These are phyloP conservation scores for Phrynocephalus forsythii DNA, from an alignment of 2,797 vertebrate species.

Conservation along the genomic window DNA sequence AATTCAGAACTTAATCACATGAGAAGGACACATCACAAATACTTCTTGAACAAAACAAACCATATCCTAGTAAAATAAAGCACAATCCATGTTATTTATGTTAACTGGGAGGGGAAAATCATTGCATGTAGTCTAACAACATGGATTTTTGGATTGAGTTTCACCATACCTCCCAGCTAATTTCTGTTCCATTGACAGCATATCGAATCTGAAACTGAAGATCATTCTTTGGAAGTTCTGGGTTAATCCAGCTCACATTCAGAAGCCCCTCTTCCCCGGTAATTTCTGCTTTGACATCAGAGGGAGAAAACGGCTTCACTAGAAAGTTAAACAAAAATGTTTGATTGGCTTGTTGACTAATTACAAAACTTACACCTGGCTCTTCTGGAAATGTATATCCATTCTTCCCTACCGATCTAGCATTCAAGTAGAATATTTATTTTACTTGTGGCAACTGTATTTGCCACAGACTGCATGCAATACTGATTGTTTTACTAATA, in stretches of 20 bases:
- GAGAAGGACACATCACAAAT: background rate
- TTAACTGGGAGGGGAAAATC: background rate
- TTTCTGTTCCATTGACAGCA: constrained; percentile 60
- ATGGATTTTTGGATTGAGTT: background rate
- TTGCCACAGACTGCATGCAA: background rate
- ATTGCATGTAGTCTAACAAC: rapidly evolving
- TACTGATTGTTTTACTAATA: background rate
- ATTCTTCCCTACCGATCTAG: background rate
- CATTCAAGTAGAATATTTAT: background rate
- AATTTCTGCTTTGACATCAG: constrained; percentile 80
- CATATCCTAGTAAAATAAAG: background rate
- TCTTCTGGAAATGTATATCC: rapidly evolving
- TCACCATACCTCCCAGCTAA: constrained; percentile 85
- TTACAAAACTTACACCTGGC: background rate
- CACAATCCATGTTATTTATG: rapidly evolving
- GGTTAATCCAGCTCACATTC: constrained; percentile 84
- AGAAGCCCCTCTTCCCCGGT: constrained; percentile 80
- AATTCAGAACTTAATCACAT: rapidly evolving
- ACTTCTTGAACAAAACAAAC: background rate
- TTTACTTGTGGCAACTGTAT: background rate
- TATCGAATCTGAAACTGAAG: constrained; percentile 87
- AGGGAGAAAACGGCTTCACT: constrained; percentile 90
- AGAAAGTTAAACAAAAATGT: constrained; percentile 49
- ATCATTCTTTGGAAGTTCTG: constrained; percentile 76
- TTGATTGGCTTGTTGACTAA: background rate